A percentile compares a stretch with the other conserved stretches of the same genome.
These are phyloP conservation scores for Antheraea assamensis DNA, from an alignment of 2,888 invertebrate species.

Conservation along the genomic window DNA sequence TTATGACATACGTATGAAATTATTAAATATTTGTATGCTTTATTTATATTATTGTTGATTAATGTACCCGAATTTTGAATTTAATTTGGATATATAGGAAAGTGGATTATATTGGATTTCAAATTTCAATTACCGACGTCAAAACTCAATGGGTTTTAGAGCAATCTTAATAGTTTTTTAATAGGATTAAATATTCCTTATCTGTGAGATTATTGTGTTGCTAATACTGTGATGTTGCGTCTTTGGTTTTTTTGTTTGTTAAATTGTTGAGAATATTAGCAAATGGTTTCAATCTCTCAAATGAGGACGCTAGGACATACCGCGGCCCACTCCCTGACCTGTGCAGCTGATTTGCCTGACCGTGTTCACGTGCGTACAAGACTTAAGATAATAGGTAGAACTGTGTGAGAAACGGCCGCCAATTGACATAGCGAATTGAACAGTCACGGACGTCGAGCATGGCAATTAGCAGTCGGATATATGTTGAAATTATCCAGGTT, in stretches of 20 bases:
- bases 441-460: neutral
- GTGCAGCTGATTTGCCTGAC: neutral
- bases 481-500: neutral
- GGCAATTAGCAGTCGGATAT: slow-evolving; percentile 1
- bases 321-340: neutral
- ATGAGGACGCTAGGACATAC: neutral
- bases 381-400: neutral
- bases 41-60: no score
- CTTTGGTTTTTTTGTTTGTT: neutral
- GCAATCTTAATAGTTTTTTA: neutral
- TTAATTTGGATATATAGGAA: neutral
- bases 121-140: neutral
- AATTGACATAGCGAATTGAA: slow-evolving; percentile 10
- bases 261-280: neutral
- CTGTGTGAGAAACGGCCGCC: neutral
- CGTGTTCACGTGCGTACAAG: neutral
- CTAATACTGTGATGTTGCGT: neutral
- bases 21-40: neutral
- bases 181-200: neutral
- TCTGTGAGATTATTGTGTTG: neutral
- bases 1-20: neutral
- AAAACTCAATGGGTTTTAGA: neutral
- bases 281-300: neutral
- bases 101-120: neutral
- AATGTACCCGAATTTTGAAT: no score